Evolutionary conservation across 2,888 invertebrate species (phyloP), one percentile per base, ranked within the genome.

Genomic region (Drosophila putrida): DNA sequence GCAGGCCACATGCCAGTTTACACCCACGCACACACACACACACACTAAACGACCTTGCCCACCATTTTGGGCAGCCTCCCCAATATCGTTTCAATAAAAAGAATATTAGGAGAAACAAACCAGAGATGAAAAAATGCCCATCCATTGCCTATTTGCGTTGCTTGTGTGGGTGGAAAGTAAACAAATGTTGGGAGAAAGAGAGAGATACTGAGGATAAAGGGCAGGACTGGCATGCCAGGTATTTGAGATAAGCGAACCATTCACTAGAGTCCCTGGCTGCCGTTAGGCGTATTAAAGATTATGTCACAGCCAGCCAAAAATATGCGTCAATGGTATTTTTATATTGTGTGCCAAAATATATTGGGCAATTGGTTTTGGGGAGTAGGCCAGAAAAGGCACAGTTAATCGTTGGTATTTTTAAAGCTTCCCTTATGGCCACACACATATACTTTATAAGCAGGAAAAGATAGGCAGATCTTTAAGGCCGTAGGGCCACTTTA

Each of bases 1-100:
- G 61, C 67, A n/a, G 46, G 59, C 78, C 70, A 67, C 71, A 71
- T 67, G 76, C 57, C 65, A 71, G 68, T 79, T 84, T 76, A 78
- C 85, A 79, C 85, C 79, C 72, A 67, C 58, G 27, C 53, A 39
- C 31, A 15, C 11, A 39, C 33, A 13, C 10, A 78, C 85, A 78
- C 85, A 75, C 72, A 69, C 58, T 27, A 15, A 10, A 35, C 54
- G 78, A 64, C 63, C 64, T 75, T 78, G 69, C 38, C 54, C 25
- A 31, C 4, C 28, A 55, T 39, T 55, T 47, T 27, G 49, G 51
- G 11, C 49, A 25, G 59, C 75, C 61, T 62, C 65, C 58, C 58
- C 70, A 63, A 74, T 76, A 78, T 66, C 73, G 78, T 60, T 64
- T 75, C 75, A 63, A 78, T 73, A 64, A 73, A 75, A 54, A 27